A percentile compares a stretch with the other conserved stretches of the same genome.
Conservation (phyloP, 2,113 vertebrate species). For the Tachuris rubrigastra region DNA sequence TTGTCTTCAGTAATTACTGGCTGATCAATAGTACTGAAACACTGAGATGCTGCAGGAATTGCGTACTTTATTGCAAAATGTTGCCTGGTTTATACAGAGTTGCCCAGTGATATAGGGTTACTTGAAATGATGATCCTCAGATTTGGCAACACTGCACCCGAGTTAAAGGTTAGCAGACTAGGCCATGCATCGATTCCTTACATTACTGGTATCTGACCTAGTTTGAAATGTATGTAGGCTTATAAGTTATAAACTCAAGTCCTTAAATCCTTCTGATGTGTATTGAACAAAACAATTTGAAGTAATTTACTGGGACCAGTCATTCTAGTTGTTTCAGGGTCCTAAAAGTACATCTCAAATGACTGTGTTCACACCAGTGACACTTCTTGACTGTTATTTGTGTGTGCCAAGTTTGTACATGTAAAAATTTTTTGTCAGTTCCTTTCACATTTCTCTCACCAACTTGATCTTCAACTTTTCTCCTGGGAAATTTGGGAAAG, state of each 20-base stretch:
- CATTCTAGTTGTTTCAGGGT: not conserved
- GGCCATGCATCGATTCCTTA: not conserved
- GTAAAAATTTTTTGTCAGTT: not conserved
- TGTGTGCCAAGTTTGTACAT: not conserved
- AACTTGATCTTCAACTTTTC: fast-evolving
- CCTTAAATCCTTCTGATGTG: not conserved
- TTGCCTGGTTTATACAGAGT: not conserved
- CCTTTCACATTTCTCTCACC: not conserved
- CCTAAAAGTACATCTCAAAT: not conserved
- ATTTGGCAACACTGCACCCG: not conserved
- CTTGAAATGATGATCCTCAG: not conserved
- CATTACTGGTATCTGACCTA: not conserved
- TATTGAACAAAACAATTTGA: not conserved
- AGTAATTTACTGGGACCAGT: not conserved
- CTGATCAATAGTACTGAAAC: not conserved
- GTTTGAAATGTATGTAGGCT: not conserved
- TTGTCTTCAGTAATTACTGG: not conserved
- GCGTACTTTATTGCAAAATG: not conserved
- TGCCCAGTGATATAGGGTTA: not conserved
- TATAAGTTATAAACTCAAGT: not conserved
- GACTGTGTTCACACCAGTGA: not conserved
- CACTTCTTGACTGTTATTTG: not conserved
- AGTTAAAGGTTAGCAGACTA: not conserved
- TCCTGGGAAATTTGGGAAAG: not conserved
- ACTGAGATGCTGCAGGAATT: not conserved